Percentiles rank a stretch among this genome's conserved stretches.
phyloP scores from a whole-genome alignment of 2,888 invertebrate species.

The Watsonalla binaria region DNA sequence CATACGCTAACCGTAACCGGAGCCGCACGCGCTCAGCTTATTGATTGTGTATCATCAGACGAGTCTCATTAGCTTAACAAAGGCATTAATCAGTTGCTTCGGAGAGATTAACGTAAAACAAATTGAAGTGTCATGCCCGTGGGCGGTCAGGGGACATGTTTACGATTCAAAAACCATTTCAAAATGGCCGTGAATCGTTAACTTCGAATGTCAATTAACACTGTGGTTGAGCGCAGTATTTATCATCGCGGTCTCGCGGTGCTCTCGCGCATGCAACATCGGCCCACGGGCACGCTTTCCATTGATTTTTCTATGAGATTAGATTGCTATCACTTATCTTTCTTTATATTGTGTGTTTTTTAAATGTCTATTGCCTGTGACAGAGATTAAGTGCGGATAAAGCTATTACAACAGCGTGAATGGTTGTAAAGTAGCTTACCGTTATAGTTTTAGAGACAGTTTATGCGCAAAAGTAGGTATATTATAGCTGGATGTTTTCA shows the following conservation, averaged over 20 bases:
- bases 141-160: slow-evolving; percentile 53
- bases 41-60: slow-evolving; percentile 56
- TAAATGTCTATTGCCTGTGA: neutral
- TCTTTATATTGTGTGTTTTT: neutral
- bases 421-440: neutral
- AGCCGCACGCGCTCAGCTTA: slow-evolving; percentile 35
- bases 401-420: neutral
- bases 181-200: slow-evolving; percentile 32
- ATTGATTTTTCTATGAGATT: slow-evolving; percentile 19
- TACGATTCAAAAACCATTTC: slow-evolving; percentile 41
- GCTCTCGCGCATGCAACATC: slow-evolving; percentile 20
- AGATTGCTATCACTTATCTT: slow-evolving; percentile 15
- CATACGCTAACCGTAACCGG: slow-evolving; percentile 9
- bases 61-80: slow-evolving; percentile 63
- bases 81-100: slow-evolving; percentile 65
- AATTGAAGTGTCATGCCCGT: slow-evolving; percentile 55
- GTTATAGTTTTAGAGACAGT: neutral
- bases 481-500: no score
- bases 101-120: slow-evolving; percentile 66
- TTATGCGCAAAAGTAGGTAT: no score
- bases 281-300: slow-evolving; percentile 33
- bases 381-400: neutral
- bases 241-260: slow-evolving; percentile 21
- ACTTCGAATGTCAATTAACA: slow-evolving; percentile 53
- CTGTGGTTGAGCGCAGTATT: slow-evolving; percentile 36